phyloP scores from a whole-genome alignment of 2,888 invertebrate genomes.

The Clitarchus hookeri region DNA sequence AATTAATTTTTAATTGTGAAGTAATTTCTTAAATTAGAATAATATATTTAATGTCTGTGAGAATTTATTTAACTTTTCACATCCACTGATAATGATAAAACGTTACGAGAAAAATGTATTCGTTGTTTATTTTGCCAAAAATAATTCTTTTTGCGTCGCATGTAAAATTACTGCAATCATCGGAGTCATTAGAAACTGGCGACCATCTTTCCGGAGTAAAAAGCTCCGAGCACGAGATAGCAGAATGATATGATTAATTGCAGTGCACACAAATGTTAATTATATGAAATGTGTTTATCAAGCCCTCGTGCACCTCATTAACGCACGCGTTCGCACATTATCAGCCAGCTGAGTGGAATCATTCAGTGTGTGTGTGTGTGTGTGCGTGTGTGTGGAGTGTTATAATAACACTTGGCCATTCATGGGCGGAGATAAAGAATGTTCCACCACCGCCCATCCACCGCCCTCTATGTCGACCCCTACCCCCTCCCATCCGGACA shows the following conservation, averaged over 20 bases:
- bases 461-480: not conserved
- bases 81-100: no score
- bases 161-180: not conserved
- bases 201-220: not conserved
- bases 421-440: not conserved
- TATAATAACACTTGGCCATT: conserved; percentile 1
- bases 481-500: not conserved
- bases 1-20: no score
- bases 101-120: not conserved
- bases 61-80: no score
- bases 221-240: not conserved
- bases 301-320: not conserved
- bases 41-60: no score
- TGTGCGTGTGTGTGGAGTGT: not conserved
- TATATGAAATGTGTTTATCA: conserved; percentile 14
- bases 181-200: not conserved
- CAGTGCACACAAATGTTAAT: conserved; percentile 14
- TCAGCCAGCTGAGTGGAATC: not conserved
- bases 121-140: not conserved
- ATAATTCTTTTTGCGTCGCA: not conserved
- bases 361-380: not conserved
- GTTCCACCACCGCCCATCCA: not conserved
- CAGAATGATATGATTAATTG: not conserved
- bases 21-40: no score
- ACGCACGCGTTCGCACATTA: not conserved